Conservation (phyloP, 2,888 invertebrate genomes). For the Lasioglossum leucozonium region DNA sequence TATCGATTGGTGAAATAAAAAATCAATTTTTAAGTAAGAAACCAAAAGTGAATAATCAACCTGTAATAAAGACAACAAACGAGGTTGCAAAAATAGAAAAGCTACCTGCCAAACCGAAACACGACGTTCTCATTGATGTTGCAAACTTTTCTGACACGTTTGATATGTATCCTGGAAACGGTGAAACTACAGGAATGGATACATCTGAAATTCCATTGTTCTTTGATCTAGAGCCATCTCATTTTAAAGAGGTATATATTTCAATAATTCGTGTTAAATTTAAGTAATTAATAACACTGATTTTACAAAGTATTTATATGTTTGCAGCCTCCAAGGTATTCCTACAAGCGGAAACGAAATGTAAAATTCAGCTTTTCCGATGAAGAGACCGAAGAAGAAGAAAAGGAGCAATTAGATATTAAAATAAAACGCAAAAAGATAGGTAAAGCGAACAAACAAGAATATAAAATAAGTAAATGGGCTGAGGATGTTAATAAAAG, state of each 20-base stretch:
- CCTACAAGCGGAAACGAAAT: slow-evolving; percentile 77
- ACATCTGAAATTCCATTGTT: slow-evolving; percentile 69
- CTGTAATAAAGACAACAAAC: slow-evolving; percentile 29
- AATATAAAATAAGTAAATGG: slow-evolving; percentile 74
- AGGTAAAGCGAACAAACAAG: slow-evolving; percentile 65
- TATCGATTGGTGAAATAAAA: slow-evolving; percentile 67
- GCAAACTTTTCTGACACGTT: slow-evolving; percentile 76
- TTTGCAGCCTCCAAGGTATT: slow-evolving; percentile 77
- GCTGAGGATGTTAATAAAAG: slow-evolving; percentile 75
- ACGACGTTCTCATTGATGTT: slow-evolving; percentile 39
- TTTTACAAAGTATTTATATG: not conserved
- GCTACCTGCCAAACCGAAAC: slow-evolving; percentile 16
- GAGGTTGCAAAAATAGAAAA: slow-evolving; percentile 14
- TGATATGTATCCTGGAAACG: slow-evolving; percentile 67
- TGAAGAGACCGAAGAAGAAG: slow-evolving; percentile 44
- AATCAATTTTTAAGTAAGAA: slow-evolving; percentile 54
- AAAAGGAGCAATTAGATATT: slow-evolving; percentile 43
- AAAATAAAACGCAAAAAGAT: slow-evolving; percentile 69
- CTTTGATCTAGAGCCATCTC: slow-evolving; percentile 76
- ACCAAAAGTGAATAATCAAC: slow-evolving; percentile 18
- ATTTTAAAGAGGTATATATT: slow-evolving; percentile 74
- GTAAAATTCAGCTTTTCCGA: slow-evolving; percentile 56
- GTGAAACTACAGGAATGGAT: slow-evolving; percentile 41
- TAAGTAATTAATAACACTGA: not conserved
- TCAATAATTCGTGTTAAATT: slow-evolving; percentile 1